Evolutionary conservation across 2,113 vertebrate species (phyloP), one percentile per base, ranked within the genome.

Genomic region (Rhinoderma darwinii): DNA sequence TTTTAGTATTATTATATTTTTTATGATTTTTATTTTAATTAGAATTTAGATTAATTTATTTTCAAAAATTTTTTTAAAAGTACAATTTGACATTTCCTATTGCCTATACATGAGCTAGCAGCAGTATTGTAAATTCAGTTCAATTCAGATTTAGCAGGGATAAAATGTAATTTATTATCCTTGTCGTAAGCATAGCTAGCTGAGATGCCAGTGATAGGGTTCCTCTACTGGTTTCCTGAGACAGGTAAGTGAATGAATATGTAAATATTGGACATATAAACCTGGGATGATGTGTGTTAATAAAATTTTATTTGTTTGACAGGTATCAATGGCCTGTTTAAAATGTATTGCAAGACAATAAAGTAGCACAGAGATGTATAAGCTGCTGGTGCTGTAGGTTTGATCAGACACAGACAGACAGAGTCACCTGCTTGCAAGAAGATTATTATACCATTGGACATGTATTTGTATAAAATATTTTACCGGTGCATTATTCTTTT

Each of bases 231-330:
- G 76, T 32, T 78, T 37, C 47, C 30, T 9, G 76, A 56, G 76
- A 78, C 76, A 78, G 47, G 76, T 78, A 78, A 54, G 76, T 35
- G 76, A 54, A 37, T 54, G 76, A 78, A 78, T 54, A 37, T 54
- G 47, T 72, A 72, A 72, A 72, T 72, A 41, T 25, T 72, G 10
- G 4, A 41, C 68, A 72, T 72, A 39, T 41, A 72, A 72, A 72
- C 35, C 68, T 41, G 68, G 25, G 35, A 54, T 78, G 47, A 78
- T 78, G 32, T 35, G 47, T 54, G 76, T 54, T 78, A 78, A 78
- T 78, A 50, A 54, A 54, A 41, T 41, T 82, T 82, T 82, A 82
- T 82, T 82, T 63, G 22, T 82, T 43, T 82, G 56, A 56, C 79
- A 82, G 79, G 47, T 54, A 35, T 54, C 50, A 25, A 54, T 78